These are phyloP conservation scores for Phenganax stokvisi DNA, from an alignment of 92 coral and sea anemone species.

Conservation along the genomic window DNA sequence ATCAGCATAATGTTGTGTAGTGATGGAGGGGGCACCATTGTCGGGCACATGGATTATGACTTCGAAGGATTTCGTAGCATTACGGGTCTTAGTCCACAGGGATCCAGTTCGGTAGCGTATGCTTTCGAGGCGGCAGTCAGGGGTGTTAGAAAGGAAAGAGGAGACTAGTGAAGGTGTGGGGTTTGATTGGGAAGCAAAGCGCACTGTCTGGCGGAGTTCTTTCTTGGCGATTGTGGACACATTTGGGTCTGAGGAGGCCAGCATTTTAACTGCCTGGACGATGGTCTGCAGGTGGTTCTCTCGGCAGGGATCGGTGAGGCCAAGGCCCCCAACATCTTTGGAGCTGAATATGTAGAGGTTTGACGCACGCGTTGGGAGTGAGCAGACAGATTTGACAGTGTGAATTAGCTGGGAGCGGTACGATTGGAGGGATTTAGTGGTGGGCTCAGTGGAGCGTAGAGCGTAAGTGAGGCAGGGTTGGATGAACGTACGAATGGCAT, in stretches of 20 bases:
- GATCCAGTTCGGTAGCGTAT: background rate
- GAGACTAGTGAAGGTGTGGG: too few species aligned
- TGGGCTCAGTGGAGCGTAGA: slow-evolving; percentile 18
- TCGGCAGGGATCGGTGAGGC: background rate
- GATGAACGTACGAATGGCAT: slow-evolving; percentile 40
- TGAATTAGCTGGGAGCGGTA: background rate
- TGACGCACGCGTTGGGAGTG: background rate
- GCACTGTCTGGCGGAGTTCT: background rate
- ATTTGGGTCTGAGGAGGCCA: too few species aligned
- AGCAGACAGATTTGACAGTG: background rate
- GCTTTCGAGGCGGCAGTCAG: background rate
- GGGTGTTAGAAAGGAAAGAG: too few species aligned
- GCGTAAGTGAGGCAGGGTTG: slow-evolving; percentile 40
- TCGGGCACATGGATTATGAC: background rate
- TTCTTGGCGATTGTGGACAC: too few species aligned
- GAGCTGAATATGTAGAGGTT: background rate
- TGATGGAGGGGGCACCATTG: background rate
- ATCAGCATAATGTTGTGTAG: background rate
- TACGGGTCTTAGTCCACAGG: background rate
- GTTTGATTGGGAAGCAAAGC: background rate
- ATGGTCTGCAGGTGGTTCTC: background rate
- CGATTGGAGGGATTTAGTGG: background rate
- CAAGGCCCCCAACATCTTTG: background rate
- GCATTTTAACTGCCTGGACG: background rate
- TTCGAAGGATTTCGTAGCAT: background rate